Evolutionary conservation across 2,113 vertebrate genomes (phyloP), one percentile per base, ranked within the genome.

Genomic region (Pontoporia blainvillei): DNA sequence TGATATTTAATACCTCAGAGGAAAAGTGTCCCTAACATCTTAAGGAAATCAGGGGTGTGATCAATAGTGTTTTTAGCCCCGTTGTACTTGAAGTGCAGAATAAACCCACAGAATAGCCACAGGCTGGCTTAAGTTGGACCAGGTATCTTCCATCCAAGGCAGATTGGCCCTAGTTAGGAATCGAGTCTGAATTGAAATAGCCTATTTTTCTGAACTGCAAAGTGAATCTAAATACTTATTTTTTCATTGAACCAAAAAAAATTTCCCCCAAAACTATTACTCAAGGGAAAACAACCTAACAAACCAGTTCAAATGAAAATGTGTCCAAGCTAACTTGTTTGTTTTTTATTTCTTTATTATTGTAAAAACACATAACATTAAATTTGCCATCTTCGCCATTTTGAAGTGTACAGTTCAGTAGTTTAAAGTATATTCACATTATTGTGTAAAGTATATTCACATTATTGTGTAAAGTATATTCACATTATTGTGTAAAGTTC

Each of bases 1-100:
- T 98, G 97, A 90, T 97, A 97, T 96, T 97, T 97, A 96, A 83
- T 78, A 67, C 59, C 86, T 94, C 69, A 81, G 96, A 96, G 96
- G 61, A 89, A 91, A 93, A 86, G 79, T 95, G 92, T 96, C 86
- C 78, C 86, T 97, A 94, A 96, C 90, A 92, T 97, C 97, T 97
- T 96, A 84, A 84, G 85, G 84, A 95, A 96, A 93, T 91, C 75
- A 82, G 85, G 89, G 39, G 57, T 81, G 49, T 95, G 91, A 94
- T 95, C 95, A 91, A 41, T 61, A 95, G 79, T 93, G 83, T n/a
- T 95, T 94, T 96, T 61, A 95, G 86, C 57, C 62, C 64, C 46
- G 41, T n/a, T 75, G 92, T 95, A 46, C 41, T 92, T 23, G 9
- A 86, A 62, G 17, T 86, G 15, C 46, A 66, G 88, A 87, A 79